Conservation (phyloP, 92 coral and sea anemone species). For the Zoanthus sansibaricus region DNA sequence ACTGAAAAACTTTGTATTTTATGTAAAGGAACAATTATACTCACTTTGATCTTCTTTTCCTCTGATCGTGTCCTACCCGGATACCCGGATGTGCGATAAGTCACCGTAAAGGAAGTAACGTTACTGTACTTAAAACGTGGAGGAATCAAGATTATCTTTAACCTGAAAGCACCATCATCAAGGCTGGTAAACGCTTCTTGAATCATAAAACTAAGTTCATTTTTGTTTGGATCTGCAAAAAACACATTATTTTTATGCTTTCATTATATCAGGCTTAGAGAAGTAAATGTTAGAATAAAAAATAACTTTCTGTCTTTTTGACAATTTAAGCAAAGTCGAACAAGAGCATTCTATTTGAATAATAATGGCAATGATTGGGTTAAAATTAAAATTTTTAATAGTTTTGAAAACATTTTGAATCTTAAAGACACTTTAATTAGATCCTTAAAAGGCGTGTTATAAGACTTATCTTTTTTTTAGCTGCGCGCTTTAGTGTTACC, state of each 20-base stretch:
- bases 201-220: background rate
- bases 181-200: background rate
- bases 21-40: background rate
- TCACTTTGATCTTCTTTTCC: background rate
- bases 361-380: too few relatives aligned
- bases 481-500: too few relatives aligned
- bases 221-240: constrained; percentile 2
- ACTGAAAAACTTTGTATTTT: background rate
- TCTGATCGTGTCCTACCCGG: constrained; percentile 24
- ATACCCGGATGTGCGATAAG: constrained; percentile 17
- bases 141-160: constrained; percentile 1
- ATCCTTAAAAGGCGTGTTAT: too few relatives aligned
- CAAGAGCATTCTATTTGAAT: too few relatives aligned
- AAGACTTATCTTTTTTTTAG: too few relatives aligned
- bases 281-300: too few relatives aligned
- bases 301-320: too few relatives aligned
- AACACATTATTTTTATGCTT: background rate
- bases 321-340: too few relatives aligned
- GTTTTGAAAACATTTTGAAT: too few relatives aligned
- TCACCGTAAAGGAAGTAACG: constrained; percentile 27
- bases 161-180: background rate
- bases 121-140: constrained; percentile 36
- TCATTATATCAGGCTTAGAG: too few relatives aligned
- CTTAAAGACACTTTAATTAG: too few relatives aligned
- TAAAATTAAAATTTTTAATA: too few relatives aligned